These are phyloP conservation scores for Promerops cafer DNA, from an alignment of 2,113 vertebrate genomes.

Conservation along the genomic window DNA sequence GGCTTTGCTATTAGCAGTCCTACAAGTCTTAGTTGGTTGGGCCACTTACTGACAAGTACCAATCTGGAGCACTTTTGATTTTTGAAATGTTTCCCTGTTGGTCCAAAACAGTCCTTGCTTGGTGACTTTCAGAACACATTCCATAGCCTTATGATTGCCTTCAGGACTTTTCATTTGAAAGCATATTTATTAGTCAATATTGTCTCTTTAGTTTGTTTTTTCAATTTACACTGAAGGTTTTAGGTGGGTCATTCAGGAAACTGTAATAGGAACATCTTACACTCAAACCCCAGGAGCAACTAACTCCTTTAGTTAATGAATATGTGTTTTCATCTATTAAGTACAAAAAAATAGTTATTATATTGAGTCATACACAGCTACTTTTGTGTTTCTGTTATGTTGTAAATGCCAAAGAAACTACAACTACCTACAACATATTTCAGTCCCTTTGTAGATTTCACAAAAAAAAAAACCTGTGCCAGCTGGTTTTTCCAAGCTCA, in stretches of 20 bases:
- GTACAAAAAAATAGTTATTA: neutral
- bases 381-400: neutral
- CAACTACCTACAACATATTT: neutral
- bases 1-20: neutral
- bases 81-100: neutral
- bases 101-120: neutral
- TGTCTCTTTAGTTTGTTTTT: neutral
- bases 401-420: neutral
- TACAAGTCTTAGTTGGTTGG: neutral
- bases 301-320: neutral
- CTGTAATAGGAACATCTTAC: neutral
- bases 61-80: neutral
- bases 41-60: neutral
- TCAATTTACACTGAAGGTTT: neutral
- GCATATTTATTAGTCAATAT: neutral
- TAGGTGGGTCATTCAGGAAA: neutral
- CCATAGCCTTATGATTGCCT: neutral
- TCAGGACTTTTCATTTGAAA: neutral
- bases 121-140: neutral
- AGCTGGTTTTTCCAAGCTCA: neutral
- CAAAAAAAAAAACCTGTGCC: neutral
- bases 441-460: neutral
- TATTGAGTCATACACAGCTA: neutral
- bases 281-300: neutral
- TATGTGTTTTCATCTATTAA: neutral